A percentile compares a stretch with the other conserved stretches of the same genome.
phyloP scores from a whole-genome alignment of 2,797 vertebrate genomes.

The Muscicapa comitata region DNA sequence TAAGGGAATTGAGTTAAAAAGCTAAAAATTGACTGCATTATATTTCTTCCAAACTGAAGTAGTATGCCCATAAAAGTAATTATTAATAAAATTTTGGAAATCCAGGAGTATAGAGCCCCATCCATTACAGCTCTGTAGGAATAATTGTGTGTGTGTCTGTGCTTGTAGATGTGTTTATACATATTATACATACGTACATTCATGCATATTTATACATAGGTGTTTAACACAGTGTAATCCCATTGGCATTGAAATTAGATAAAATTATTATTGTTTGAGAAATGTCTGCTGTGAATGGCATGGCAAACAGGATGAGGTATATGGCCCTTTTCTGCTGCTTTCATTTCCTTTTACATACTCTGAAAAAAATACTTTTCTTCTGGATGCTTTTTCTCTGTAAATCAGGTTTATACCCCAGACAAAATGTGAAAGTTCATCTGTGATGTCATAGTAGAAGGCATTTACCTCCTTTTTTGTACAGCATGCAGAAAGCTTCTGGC shows the following conservation, averaged over 20 bases:
- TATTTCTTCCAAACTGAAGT: slow-evolving; percentile 25
- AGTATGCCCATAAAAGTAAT: slow-evolving; percentile 14
- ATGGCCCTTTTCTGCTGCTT: background rate
- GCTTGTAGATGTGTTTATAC: background rate
- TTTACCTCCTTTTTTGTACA: background rate
- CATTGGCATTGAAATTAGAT: background rate
- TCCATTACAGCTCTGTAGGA: background rate
- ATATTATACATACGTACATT: background rate
- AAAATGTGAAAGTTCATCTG: background rate
- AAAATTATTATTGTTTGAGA: background rate
- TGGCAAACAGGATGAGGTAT: background rate
- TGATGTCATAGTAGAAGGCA: background rate
- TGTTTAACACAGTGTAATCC: background rate
- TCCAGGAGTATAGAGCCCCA: background rate
- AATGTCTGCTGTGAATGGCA: background rate
- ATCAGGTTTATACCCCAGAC: background rate
- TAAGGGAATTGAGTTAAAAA: background rate
- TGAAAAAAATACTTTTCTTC: background rate
- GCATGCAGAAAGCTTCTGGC: background rate
- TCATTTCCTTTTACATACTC: background rate
- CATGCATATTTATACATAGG: background rate
- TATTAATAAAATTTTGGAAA: background rate
- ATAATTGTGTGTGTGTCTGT: background rate
- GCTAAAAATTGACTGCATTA: slow-evolving; percentile 61
- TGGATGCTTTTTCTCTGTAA: background rate